Conservation (phyloP, 1,140 invertebrate species). For the Diprion similis region DNA sequence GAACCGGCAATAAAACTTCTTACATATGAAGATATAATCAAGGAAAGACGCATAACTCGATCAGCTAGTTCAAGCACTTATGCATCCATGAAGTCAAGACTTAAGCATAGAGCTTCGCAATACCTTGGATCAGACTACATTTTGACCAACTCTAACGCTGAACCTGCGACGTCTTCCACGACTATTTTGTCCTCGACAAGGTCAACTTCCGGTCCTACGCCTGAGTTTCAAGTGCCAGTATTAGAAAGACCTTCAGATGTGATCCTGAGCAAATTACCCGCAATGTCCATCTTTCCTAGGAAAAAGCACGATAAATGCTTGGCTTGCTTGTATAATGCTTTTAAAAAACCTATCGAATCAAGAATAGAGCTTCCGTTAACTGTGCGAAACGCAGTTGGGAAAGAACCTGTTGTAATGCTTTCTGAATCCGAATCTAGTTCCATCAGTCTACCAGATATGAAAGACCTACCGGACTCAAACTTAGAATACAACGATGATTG, state of each 20-base stretch:
- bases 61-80: neutral
- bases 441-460: slow-evolving; percentile 24
- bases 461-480: neutral
- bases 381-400: slow-evolving; percentile 10
- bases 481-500: slow-evolving; percentile 1
- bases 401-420: slow-evolving; percentile 6
- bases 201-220: slow-evolving; percentile 20
- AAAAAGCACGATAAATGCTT: slow-evolving; percentile 45
- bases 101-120: neutral
- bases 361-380: slow-evolving; percentile 13
- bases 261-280: slow-evolving; percentile 21
- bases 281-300: slow-evolving; percentile 28
- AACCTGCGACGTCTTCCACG: neutral
- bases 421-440: slow-evolving; percentile 26
- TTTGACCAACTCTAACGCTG: neutral
- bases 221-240: slow-evolving; percentile 17
- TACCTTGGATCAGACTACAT: neutral
- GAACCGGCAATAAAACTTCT: slow-evolving; percentile 9
- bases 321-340: slow-evolving; percentile 35
- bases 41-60: neutral
- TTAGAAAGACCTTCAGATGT: neutral
- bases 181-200: slow-evolving; percentile 20
- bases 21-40: neutral
- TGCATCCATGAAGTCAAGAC: neutral
- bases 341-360: slow-evolving; percentile 7